Base-by-base conservation (phyloP, 2,888 invertebrate species). In the Thelaira solivaga region DNA sequence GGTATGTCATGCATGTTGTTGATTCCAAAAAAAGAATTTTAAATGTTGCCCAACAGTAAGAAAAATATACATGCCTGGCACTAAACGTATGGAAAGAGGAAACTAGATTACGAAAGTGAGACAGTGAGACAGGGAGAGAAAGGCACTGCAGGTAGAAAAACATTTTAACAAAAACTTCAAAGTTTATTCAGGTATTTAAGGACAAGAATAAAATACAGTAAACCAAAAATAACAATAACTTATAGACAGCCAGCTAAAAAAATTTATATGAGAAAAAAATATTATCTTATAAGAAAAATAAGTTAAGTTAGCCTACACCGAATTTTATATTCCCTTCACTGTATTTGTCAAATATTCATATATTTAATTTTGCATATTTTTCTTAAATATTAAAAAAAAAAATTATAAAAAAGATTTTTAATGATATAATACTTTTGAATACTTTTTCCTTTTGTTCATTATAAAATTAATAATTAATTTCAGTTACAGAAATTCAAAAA, bases 81-180 rank as follows among this genome's bases (percentile, higher is more conserved):
- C n/a, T n/a, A n/a, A n/a, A n/a, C n/a, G n/a, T n/a, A n/a, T n/a
- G n/a, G n/a, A n/a, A n/a, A n/a, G n/a, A n/a, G n/a, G n/a, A n/a
- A n/a, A 47, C 6, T 8, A 11, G 8, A 53, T 13, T 5, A 26
- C 4, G 34, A 20, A 53, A 34, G 10, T 34, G 22, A 8, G 22
- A 0, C 8, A 16, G 39, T 45, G 16, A 13, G 22, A 4, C 11
- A 43, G 31, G 31, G 20, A 22, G 8, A 45, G 22, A 65, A 53
- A 67, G 6, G 6, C 36, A 10, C 36, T 67, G 36, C 61, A 53
- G 74, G 67, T 68, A 68, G 62, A 5, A 26, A 5, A 74, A 36
- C 34, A 7, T 45, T 68, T 68, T 53, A 74, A 74, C 61, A 74
- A 62, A 68, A 67, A 61, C 36, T 61, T 73, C 61, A 57, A 68